Evolutionary conservation across 1,140 invertebrate genomes (phyloP), one percentile per base, ranked within the genome.

Genomic region (Sycobia sp.): DNA sequence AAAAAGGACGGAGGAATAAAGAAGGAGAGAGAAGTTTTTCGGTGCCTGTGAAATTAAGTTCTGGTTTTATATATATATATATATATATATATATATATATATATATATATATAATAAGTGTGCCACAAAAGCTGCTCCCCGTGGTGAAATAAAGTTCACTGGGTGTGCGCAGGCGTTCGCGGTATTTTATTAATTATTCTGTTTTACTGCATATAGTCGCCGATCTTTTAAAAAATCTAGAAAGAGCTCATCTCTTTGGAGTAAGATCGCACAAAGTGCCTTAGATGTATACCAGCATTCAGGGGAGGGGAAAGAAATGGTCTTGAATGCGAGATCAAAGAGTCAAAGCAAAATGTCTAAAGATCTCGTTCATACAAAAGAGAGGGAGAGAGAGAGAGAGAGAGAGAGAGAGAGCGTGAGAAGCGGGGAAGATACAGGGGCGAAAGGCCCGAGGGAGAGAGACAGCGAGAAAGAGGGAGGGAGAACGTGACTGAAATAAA

Each of bases 141-240:
- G 8, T 11, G n/a, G 38, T 11, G 32, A 29, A 49, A 49, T 18
- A 10, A 49, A 38, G 27, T 50, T 50, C 14, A n/a, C 2, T 14
- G 10, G 1, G n/a, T 39, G 10, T 7, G 20, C 46, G 25, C 11
- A 27, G 47, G 43, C 14, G 18, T 59, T 53, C 27, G 11, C 27
- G 16, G 20, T 43, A 20, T 51, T 32, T 51, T 51, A 61, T 61
- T 34, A 61, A 39, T 43, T 61, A 53, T 61, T 61, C 58, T 44
- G 27, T 53, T 53, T 51, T 25, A 41, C 23, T 25, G 22, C 20
- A 11, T 23, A 43, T 20, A 32, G 11, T 27, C 13, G 0, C 16
- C 14, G 39, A 32, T 13, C 36, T 18, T 20, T 49, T 34, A 34
- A 32, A 61, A 29, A 22, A 9, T 34, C 23, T 38, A 18, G 22